Base-by-base conservation (phyloP, 2,888 invertebrate genomes). In the Cryptocephalus primarius region DNA sequence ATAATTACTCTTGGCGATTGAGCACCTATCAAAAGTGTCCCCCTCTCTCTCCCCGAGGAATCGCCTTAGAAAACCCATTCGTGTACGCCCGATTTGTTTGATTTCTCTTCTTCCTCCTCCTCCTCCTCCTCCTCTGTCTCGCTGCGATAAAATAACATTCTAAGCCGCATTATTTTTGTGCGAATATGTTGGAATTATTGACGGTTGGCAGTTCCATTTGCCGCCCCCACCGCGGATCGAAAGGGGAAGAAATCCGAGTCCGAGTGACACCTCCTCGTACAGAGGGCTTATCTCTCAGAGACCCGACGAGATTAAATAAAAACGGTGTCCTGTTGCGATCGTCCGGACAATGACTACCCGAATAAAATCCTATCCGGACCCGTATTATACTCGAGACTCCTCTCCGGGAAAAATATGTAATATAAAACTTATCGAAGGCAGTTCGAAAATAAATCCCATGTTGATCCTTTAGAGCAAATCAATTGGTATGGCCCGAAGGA, bases 391-490 rank as follows among this genome's bases (percentile, higher is more conserved):
- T 22, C 22, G 3, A 2, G 22, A 6, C 22, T 22, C 22, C 22
- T 22, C 22, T 22, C 22, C 22, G 22, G 22, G 22, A 22, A 22
- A 22, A 22, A 22, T 22, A 44, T 46, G 44, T 49, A 49, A 57
- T 58, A 56, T 55, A 52, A 54, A 57, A 58, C 46, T 55, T 56
- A 56, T 58, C 49, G 52, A 57, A 59, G 51, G 56, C 57, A 59
- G 58, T 60, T 60, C 56, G 49, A 48, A 51, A 57, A 57, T 60
- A 60, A 61, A 61, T 60, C 60, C 60, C 46, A 50, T 52, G 55
- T 52, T 60, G 60, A 60, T 58, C 60, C 60, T 56, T 58, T 53
- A 56, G 54, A 61, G 60, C 62, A 61, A 65, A 65, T 65, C 64
- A 65, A 66, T 66, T 61, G 64, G 60, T 56, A 56, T 58, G 58